These are phyloP conservation scores for Sarcophaga rosellei DNA, from an alignment of 2,888 invertebrate species.

Conservation along the genomic window DNA sequence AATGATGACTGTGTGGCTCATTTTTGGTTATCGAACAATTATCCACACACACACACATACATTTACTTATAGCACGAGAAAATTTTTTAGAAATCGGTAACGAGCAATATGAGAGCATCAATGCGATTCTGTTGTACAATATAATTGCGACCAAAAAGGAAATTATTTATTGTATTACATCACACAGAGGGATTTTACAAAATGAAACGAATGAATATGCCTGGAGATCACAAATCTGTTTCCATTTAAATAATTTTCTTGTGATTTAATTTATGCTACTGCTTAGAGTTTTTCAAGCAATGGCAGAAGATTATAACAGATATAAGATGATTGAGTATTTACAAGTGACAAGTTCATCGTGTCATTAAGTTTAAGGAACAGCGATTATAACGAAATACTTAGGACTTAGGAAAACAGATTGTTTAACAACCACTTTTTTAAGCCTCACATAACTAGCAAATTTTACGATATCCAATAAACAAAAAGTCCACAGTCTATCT, in stretches of 20 bases:
- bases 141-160: conserved; percentile 47
- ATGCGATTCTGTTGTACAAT: conserved; percentile 31
- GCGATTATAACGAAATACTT: too few species aligned
- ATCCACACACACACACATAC: neutral
- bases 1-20: neutral
- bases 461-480: too few species aligned
- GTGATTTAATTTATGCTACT: too few species aligned
- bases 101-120: conserved; percentile 7
- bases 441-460: too few species aligned
- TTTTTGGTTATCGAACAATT: neutral
- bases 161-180: conserved; percentile 42
- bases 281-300: too few species aligned
- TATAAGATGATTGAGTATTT: neutral
- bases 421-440: too few species aligned
- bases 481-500: too few species aligned
- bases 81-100: neutral
- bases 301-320: neutral
- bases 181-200: neutral
- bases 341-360: conserved; percentile 6
- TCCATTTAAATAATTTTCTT: too few species aligned
- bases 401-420: too few species aligned
- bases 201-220: neutral
- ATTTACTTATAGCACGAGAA: neutral
- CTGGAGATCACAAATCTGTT: neutral
- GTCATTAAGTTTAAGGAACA: conserved; percentile 31